These are phyloP conservation scores for Adrianichthys oophorus DNA, from an alignment of 2,797 vertebrate genomes.

Conservation along the genomic window DNA sequence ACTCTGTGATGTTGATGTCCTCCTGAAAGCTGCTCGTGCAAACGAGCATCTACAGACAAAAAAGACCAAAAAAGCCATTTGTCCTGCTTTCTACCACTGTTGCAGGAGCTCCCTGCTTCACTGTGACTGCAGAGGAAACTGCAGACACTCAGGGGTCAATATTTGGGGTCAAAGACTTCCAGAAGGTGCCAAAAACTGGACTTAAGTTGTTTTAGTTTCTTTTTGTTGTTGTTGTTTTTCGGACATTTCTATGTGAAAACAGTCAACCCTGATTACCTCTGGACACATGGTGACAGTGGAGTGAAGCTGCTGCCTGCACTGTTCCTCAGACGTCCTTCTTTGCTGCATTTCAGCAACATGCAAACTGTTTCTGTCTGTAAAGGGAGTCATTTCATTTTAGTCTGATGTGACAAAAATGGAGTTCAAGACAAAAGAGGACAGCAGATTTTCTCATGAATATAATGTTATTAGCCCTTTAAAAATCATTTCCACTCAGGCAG, in stretches of 20 bases:
- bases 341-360: not conserved
- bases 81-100: slow-evolving; percentile 45
- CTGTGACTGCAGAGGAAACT: slow-evolving; percentile 72
- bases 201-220: slow-evolving; percentile 18
- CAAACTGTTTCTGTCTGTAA: not conserved
- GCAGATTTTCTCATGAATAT: not conserved
- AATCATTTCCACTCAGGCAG: no score
- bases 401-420: no score
- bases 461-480: not conserved
- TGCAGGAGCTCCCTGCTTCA: slow-evolving; percentile 60
- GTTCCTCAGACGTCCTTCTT: not conserved
- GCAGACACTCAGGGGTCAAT: slow-evolving; percentile 70
- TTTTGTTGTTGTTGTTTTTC: slow-evolving; percentile 9
- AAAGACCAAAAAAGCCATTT: no score
- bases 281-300: slow-evolving; percentile 12
- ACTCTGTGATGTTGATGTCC: slow-evolving; percentile 37
- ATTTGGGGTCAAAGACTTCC: slow-evolving; percentile 53
- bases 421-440: not conserved
- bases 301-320: slow-evolving; percentile 1
- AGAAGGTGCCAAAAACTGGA: slow-evolving; percentile 58
- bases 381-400: not conserved
- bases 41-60: slow-evolving; percentile 39
- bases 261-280: slow-evolving; percentile 2
- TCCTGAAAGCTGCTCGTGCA: slow-evolving; percentile 22
- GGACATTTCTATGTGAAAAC: not conserved